Evolutionary conservation across 2,888 invertebrate genomes (phyloP), one percentile per base, ranked within the genome.

Genomic region (Leptinotarsa tumamoca): DNA sequence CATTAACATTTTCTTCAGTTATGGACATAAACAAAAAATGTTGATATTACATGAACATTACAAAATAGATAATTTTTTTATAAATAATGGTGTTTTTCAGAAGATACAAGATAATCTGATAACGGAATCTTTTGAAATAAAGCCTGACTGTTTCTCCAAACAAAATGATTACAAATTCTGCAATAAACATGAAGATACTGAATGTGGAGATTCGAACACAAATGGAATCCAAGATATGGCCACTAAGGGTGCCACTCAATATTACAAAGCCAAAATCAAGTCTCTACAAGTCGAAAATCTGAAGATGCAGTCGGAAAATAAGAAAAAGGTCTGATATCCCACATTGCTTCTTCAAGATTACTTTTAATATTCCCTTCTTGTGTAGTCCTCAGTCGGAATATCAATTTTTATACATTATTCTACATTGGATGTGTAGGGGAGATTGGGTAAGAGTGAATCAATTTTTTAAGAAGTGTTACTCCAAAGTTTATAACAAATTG

Each of bases 241-340:
- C 2, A 69, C 80, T 2, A 87, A 87, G 77, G 85, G 85, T 18
- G 83, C 87, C 79, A 80, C 80, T 18, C 83, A 85, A 67, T 87
- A 87, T 73, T 87, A 87, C 66, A 85, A 85, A 75, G 83, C 87
- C 1, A 88, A 88, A 85, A 78, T 88, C 52, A 88, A 87, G 78
- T 74, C 83, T 10, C 73, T 87, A 61, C 85, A 87, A 77, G 82
- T 80, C 50, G 87, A 88, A 78, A 80, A 84, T 50, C 84, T 86
- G 66, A 84, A 82, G 72, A 27, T 87, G 23, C 85, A 86, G 71
- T 71, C 70, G 13, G 87, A 88, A 73, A 80, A 84, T 43, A 86
- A 84, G 77, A 82, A 74, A 70, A 87, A 85, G 80, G 88, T 88
- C 7, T 43, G 43, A 43, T 43, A 7, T 17, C 52, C 52, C 4